Conservation (phyloP, 2,797 vertebrate species). For the Thaleichthys pacificus region DNA sequence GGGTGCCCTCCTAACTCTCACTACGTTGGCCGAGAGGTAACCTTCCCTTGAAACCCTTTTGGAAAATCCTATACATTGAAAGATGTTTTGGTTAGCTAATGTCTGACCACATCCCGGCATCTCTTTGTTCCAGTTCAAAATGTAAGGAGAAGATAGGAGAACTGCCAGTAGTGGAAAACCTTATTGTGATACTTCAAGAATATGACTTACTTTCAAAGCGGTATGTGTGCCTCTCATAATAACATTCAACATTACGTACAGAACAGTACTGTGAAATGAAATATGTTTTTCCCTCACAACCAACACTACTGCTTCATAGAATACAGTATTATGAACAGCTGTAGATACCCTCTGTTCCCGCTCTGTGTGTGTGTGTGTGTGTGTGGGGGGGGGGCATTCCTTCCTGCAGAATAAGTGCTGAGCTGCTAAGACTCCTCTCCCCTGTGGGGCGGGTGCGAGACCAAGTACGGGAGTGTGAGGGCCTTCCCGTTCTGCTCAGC, state of each 20-base stretch:
- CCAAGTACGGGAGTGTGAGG: slow-evolving; percentile 84
- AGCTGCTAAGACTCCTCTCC: slow-evolving; percentile 85
- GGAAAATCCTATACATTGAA: background rate
- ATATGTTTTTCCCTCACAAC: no score
- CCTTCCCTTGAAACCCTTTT: slow-evolving; percentile 2
- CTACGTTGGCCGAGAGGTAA: slow-evolving; percentile 85
- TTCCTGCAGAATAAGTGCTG: slow-evolving; percentile 78
- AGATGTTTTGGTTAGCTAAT: background rate
- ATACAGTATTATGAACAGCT: no score
- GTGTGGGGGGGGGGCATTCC: background rate
- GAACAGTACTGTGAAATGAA: no score
- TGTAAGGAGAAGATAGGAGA: slow-evolving; percentile 83
- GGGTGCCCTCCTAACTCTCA: slow-evolving; percentile 84
- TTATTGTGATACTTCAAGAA: slow-evolving; percentile 86
- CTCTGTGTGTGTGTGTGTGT: slow-evolving; percentile 7
- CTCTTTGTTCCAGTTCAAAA: slow-evolving; percentile 67
- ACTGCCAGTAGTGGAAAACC: slow-evolving; percentile 79
- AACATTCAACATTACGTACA: no score
- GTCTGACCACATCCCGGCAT: slow-evolving; percentile 2
- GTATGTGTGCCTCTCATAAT: slow-evolving; percentile 54
- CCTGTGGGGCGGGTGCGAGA: slow-evolving; percentile 77
- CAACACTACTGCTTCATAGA: no score
- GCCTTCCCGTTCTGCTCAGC: slow-evolving; percentile 85
- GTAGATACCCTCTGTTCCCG: no score
- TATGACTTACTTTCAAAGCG: slow-evolving; percentile 87